Evolutionary conservation across 2,113 vertebrate genomes (phyloP).

Genomic region (Tringa solitaria): DNA sequence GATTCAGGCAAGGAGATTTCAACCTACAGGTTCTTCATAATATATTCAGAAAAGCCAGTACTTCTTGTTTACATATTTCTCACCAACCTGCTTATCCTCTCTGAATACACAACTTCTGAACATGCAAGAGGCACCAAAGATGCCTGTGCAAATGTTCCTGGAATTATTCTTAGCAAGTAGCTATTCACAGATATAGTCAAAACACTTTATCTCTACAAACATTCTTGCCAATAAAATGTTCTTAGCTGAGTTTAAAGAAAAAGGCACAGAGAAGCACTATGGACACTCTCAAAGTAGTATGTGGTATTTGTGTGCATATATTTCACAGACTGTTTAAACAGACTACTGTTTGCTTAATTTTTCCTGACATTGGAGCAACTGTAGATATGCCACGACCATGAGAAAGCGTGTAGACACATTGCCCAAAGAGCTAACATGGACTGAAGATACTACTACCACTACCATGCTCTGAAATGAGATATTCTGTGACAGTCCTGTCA

Average conservation of each 20-base stretch:
- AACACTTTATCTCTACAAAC: neutral
- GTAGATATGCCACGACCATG: neutral
- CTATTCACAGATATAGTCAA: neutral
- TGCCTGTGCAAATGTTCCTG: neutral
- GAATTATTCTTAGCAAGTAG: neutral
- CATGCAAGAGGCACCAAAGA: neutral
- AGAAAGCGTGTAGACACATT: neutral
- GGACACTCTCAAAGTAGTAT: neutral
- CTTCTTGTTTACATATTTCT: neutral
- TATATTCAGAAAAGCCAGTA: neutral
- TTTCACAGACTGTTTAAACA: neutral
- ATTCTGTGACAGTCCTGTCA: neutral
- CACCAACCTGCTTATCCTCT: neutral
- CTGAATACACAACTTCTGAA: neutral
- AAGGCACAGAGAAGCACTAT: neutral
- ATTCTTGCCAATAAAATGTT: neutral
- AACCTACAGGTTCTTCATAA: neutral
- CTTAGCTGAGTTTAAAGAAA: neutral
- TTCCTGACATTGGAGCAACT: neutral
- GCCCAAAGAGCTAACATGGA: neutral
- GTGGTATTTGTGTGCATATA: neutral
- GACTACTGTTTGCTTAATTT: neutral
- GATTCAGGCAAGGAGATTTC: neutral
- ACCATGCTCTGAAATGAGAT: neutral
- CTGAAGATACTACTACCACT: neutral